A percentile compares a stretch with the other conserved stretches of the same genome.
Evolutionary conservation across 2,888 invertebrate species (phyloP).

Genomic region (Eucera pruinosa): DNA sequence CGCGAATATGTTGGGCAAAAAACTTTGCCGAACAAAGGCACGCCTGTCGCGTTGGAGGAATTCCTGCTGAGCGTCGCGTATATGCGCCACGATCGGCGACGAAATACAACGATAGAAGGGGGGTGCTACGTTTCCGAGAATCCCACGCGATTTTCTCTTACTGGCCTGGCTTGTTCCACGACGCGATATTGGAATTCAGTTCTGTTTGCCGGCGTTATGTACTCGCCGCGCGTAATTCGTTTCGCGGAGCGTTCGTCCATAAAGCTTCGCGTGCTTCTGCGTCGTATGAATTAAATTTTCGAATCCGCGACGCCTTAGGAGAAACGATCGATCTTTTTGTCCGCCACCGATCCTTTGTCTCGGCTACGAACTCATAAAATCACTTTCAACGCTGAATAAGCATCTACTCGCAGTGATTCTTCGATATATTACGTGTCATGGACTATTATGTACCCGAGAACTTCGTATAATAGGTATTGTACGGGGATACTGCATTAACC

Average conservation of each 20-base stretch:
- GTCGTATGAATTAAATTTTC: slow-evolving; percentile 62
- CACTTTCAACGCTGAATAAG: slow-evolving; percentile 4
- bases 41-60: slow-evolving; percentile 43
- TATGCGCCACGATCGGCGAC: slow-evolving; percentile 19
- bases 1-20: not conserved
- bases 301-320: slow-evolving; percentile 27
- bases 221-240: slow-evolving; percentile 69
- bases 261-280: slow-evolving; percentile 35
- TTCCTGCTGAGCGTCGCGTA: slow-evolving; percentile 43
- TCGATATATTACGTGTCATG: not conserved
- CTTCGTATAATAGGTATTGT: too few species aligned
- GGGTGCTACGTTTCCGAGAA: slow-evolving; percentile 43
- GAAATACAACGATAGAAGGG: slow-evolving; percentile 26
- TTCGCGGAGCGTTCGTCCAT: slow-evolving; percentile 46
- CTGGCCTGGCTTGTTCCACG: slow-evolving; percentile 34
- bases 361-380: not conserved
- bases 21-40: slow-evolving; percentile 31
- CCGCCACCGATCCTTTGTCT: too few species aligned
- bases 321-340: slow-evolving; percentile 25
- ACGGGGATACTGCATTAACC: too few species aligned
- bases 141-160: slow-evolving; percentile 53
- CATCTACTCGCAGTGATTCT: not conserved
- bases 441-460: too few species aligned
- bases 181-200: slow-evolving; percentile 70
- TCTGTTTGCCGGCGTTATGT: slow-evolving; percentile 67